A percentile compares a stretch with the other conserved stretches of the same genome.
Evolutionary conservation across 2,113 vertebrate genomes (phyloP).

Genomic region (Herpailurus yagouaroundi): DNA sequence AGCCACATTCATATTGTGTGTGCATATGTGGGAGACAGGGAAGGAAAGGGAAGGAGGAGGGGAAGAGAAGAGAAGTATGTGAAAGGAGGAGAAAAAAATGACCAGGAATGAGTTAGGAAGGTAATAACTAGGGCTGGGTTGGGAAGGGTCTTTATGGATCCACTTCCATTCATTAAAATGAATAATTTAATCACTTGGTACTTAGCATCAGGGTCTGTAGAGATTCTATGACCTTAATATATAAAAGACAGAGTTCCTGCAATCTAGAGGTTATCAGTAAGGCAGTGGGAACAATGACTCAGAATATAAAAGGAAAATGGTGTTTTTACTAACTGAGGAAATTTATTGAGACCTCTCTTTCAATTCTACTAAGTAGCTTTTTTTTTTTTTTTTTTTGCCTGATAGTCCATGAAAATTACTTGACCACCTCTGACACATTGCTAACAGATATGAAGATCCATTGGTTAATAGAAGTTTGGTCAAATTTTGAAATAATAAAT

Average conservation of each 20-base stretch:
- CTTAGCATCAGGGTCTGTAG: background rate
- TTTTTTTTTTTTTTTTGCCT: background rate
- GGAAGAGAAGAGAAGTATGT: background rate
- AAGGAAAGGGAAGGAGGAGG: background rate
- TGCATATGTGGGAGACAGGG: background rate
- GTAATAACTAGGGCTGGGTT: background rate
- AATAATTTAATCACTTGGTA: background rate
- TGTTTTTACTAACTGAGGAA: constrained; percentile 15
- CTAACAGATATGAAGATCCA: background rate
- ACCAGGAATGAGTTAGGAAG: background rate
- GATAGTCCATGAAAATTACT: background rate
- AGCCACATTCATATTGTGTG: background rate
- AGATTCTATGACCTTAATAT: background rate
- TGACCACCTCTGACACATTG: background rate
- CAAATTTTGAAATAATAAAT: background rate
- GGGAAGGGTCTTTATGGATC: background rate
- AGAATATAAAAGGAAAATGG: background rate
- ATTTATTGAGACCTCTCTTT: background rate
- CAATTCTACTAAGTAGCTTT: background rate
- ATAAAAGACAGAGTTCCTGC: background rate
- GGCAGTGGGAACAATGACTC: background rate
- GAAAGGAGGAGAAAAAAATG: background rate
- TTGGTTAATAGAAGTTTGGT: background rate
- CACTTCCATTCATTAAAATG: background rate
- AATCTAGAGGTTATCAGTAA: background rate